A percentile compares a stretch with the other conserved stretches of the same genome.
These are phyloP conservation scores for Stenolophus ochropezus DNA, from an alignment of 2,888 invertebrate genomes.

Conservation along the genomic window DNA sequence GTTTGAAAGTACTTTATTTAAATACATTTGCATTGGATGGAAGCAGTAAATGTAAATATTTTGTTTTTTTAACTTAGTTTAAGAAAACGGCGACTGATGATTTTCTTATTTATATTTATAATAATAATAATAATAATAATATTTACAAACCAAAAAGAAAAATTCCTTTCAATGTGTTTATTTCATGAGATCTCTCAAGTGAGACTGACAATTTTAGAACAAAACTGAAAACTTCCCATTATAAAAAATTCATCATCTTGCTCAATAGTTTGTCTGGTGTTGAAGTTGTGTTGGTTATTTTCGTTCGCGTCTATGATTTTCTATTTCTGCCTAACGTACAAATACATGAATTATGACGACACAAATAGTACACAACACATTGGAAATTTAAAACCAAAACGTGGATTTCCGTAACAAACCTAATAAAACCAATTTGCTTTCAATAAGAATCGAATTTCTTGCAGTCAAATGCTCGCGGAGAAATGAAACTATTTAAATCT, in stretches of 20 bases:
- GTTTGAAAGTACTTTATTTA: too few species aligned
- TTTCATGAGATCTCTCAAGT: not conserved
- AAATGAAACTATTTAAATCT: slow-evolving; percentile 28
- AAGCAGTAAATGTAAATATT: too few species aligned
- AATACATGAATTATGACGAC: not conserved
- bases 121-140: too few species aligned
- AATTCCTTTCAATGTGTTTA: not conserved
- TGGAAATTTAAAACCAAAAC: not conserved
- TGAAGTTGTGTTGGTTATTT: not conserved
- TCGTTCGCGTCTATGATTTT: not conserved
- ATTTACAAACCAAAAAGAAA: not conserved
- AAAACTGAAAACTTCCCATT: not conserved
- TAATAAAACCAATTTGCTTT: slow-evolving; percentile 12
- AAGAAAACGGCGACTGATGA: not conserved
- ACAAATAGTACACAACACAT: not conserved
- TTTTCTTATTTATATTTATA: not conserved
- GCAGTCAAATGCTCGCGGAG: not conserved
- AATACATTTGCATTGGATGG: not conserved
- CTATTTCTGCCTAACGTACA: not conserved
- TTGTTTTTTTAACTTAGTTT: too few species aligned
- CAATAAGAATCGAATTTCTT: slow-evolving; percentile 13
- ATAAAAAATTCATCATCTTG: not conserved
- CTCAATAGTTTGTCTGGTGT: not conserved
- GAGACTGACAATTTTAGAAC: not conserved
- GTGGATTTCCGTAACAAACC: not conserved